Percentiles rank a stretch among this genome's conserved stretches.
phyloP scores from a whole-genome alignment of 1,140 invertebrate genomes.

The Zaprionus tsacasi region DNA sequence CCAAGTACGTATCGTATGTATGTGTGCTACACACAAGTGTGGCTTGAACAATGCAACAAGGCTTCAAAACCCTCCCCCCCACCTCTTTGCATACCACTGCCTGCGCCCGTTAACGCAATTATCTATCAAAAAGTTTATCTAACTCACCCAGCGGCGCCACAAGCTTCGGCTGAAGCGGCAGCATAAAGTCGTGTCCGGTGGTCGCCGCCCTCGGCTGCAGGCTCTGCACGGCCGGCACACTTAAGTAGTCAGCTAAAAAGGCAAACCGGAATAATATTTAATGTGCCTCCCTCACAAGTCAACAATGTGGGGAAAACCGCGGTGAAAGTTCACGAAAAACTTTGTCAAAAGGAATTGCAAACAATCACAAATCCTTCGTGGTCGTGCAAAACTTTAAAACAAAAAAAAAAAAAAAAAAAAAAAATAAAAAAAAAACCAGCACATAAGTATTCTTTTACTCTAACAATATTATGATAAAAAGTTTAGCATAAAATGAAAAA shows the following conservation, averaged over 20 bases:
- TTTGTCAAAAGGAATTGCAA: conserved; percentile 48
- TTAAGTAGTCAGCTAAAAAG: conserved; percentile 81
- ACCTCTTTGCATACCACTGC: not conserved
- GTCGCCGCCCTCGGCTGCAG: conserved; percentile 88
- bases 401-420: conserved; percentile 32
- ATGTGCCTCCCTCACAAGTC: conserved; percentile 30
- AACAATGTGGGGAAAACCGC: conserved; percentile 52
- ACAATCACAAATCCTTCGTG: conserved; percentile 48
- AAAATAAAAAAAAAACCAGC: conserved; percentile 29
- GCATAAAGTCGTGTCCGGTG: conserved; percentile 87
- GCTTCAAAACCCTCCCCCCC: conserved; percentile 14
- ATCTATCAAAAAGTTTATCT: conserved; percentile 56
- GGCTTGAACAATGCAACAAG: conserved; percentile 56
- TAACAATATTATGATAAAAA: conserved; percentile 57
- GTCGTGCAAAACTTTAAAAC: conserved; percentile 52
- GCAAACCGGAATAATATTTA: conserved; percentile 40
- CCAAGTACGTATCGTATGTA: conserved; percentile 18
- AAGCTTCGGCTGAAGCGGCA: conserved; percentile 88
- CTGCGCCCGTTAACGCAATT: conserved; percentile 33
- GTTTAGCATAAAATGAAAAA: conserved; percentile 36
- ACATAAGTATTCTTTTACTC: conserved; percentile 39
- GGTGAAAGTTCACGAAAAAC: conserved; percentile 45
- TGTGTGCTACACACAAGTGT: not conserved
- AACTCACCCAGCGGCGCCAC: conserved; percentile 84
- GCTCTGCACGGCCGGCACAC: conserved; percentile 78